These are phyloP conservation scores for Agrotis clavis DNA, from an alignment of 2,888 invertebrate species.

Conservation along the genomic window DNA sequence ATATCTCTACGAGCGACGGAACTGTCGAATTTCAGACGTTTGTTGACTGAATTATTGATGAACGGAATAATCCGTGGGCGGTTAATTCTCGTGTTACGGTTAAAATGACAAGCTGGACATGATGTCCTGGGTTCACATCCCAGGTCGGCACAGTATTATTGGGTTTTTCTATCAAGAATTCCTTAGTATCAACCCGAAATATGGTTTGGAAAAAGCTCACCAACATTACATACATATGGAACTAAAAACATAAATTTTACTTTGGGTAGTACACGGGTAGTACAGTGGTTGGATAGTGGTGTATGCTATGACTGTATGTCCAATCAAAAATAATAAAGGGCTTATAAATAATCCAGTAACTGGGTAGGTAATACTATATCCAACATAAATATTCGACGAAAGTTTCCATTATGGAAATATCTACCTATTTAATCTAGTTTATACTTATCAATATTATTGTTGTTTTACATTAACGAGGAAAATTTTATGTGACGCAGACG, in stretches of 20 bases:
- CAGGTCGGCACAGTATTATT: too few species aligned
- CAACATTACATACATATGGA: too few species aligned
- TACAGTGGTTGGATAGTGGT: too few species aligned
- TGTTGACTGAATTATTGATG: not conserved
- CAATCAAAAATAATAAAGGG: not conserved
- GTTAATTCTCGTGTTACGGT: not conserved
- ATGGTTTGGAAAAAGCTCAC: too few species aligned
- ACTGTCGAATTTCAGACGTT: not conserved
- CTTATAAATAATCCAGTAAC: not conserved
- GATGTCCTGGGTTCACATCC: too few species aligned
- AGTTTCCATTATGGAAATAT: not conserved
- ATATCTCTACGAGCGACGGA: not conserved
- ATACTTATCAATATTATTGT: not conserved
- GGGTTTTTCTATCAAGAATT: too few species aligned
- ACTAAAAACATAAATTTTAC: too few species aligned
- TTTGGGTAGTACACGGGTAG: too few species aligned
- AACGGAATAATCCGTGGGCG: not conserved
- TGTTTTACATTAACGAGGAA: not conserved
- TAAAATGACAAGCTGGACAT: not conserved
- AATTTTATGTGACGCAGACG: not conserved
- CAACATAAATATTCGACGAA: slow-evolving; percentile 1
- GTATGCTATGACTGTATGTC: too few species aligned
- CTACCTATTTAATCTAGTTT: too few species aligned
- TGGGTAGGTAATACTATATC: not conserved
- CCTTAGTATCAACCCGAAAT: too few species aligned